A percentile compares a stretch with the other conserved stretches of the same genome.
phyloP scores from a whole-genome alignment of 2,888 invertebrate species.

The Abscondita cerata region DNA sequence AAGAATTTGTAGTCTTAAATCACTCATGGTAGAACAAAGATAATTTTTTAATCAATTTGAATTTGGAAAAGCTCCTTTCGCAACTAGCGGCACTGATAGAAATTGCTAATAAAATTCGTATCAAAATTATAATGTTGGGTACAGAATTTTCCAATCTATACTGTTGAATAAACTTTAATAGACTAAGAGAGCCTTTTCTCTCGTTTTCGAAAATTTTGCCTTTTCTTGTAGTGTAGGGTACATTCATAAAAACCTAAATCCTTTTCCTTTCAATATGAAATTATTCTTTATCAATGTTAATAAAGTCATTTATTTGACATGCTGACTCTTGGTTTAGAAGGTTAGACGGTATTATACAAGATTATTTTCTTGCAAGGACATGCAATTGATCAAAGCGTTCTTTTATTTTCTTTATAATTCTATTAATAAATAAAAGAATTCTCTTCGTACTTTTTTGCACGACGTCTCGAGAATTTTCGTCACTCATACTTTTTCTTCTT shows the following conservation, averaged over 20 bases:
- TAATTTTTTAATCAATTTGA: slow-evolving; percentile 20
- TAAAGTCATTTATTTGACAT: slow-evolving; percentile 23
- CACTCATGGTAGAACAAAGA: slow-evolving; percentile 15
- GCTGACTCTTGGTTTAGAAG: slow-evolving; percentile 12
- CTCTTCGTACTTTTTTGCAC: slow-evolving; percentile 19
- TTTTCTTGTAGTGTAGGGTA: slow-evolving; percentile 17
- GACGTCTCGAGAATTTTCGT: slow-evolving; percentile 18
- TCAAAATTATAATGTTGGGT: slow-evolving; percentile 20
- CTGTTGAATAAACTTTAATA: slow-evolving; percentile 23
- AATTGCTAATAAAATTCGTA: slow-evolving; percentile 23
- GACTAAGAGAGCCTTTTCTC: slow-evolving; percentile 11
- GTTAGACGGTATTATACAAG: slow-evolving; percentile 19
- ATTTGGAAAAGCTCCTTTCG: slow-evolving; percentile 14
- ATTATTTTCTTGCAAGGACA: slow-evolving; percentile 22
- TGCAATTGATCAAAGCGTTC: slow-evolving; percentile 23
- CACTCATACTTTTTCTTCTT: too few relatives aligned
- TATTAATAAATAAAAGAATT: slow-evolving; percentile 18
- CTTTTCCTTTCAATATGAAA: slow-evolving; percentile 23
- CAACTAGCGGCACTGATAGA: slow-evolving; percentile 9
- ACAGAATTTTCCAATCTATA: slow-evolving; percentile 22
- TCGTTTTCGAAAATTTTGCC: slow-evolving; percentile 17
- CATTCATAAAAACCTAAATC: slow-evolving; percentile 19
- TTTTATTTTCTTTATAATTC: slow-evolving; percentile 23
- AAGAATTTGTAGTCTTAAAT: slow-evolving; percentile 15
- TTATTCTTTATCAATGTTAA: slow-evolving; percentile 29